Percentiles rank a stretch among this genome's conserved stretches.
These are phyloP conservation scores for Siniperca knerii DNA, from an alignment of 2,113 vertebrate genomes.

Conservation along the genomic window DNA sequence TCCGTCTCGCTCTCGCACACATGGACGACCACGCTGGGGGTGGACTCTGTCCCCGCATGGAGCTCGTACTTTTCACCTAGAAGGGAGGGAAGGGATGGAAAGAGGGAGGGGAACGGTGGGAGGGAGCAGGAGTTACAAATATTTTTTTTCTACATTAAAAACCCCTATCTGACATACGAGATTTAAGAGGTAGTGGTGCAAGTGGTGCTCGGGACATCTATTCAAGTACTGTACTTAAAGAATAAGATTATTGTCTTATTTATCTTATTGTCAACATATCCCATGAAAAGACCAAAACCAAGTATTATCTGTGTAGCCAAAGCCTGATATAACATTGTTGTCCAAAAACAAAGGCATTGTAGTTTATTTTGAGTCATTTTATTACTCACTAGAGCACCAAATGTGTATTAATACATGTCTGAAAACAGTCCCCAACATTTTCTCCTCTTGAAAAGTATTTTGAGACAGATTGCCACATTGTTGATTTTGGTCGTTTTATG, in stretches of 20 bases:
- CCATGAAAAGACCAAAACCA: background rate
- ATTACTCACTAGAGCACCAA: background rate
- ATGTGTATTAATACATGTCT: background rate
- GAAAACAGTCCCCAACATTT: background rate
- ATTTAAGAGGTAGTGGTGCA: background rate
- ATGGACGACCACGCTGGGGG: slow-evolving; percentile 97
- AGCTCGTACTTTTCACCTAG: slow-evolving; percentile 97
- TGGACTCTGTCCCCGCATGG: slow-evolving; percentile 96
- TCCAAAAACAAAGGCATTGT: background rate
- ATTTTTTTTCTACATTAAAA: too few relatives aligned
- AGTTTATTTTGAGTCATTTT: background rate
- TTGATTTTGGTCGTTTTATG: too few relatives aligned
- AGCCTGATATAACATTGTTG: background rate
- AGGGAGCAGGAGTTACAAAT: background rate
- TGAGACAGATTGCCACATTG: too few relatives aligned
- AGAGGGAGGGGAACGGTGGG: background rate
- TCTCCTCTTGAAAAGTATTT: too few relatives aligned
- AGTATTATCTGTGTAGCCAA: too few relatives aligned
- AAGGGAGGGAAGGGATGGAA: background rate
- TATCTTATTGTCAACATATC: slow-evolving; percentile 2
- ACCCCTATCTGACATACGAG: background rate
- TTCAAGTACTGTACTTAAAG: background rate
- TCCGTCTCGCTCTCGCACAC: slow-evolving; percentile 95
- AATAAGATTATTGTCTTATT: background rate
- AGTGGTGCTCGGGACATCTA: background rate